A percentile compares a stretch with the other conserved stretches of the same genome.
Evolutionary conservation across 2,113 vertebrate genomes (phyloP).

Genomic region (Ailurus styani): DNA sequence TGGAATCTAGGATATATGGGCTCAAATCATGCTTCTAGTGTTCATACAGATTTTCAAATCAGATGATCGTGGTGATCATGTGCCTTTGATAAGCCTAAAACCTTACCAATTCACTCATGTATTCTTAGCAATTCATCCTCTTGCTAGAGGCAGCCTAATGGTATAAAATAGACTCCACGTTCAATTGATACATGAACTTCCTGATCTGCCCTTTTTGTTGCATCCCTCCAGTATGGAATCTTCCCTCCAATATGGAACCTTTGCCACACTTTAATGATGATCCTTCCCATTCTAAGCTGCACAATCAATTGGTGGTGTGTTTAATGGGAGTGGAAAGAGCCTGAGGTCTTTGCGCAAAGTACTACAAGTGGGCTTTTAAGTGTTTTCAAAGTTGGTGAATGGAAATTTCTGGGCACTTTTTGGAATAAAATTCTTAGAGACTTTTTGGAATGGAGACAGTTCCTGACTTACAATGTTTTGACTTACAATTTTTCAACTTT

Average conservation of each 20-base stretch:
- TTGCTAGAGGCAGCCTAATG: neutral
- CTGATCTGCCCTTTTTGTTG: neutral
- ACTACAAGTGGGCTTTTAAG: neutral
- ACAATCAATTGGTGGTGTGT: neutral
- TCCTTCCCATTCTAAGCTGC: neutral
- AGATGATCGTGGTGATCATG: constrained; percentile 46
- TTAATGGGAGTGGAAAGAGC: neutral
- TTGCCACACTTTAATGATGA: neutral
- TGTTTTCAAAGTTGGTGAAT: neutral
- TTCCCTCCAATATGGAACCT: neutral
- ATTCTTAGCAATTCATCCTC: constrained; percentile 1
- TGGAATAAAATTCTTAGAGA: neutral
- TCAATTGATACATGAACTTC: neutral
- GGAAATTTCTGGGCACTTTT: neutral
- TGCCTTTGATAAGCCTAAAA: constrained; percentile 49
- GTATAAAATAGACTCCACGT: neutral
- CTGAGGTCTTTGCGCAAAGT: neutral
- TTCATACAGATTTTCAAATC: constrained; percentile 55
- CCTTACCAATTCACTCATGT: neutral
- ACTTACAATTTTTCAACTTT: neutral
- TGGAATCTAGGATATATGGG: constrained; percentile 39
- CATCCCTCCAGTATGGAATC: neutral
- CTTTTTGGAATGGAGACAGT: neutral
- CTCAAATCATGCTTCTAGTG: constrained; percentile 14
- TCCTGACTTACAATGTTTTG: neutral